phyloP scores from a whole-genome alignment of 2,113 vertebrate genomes.

The Ictalurus punctatus region DNA sequence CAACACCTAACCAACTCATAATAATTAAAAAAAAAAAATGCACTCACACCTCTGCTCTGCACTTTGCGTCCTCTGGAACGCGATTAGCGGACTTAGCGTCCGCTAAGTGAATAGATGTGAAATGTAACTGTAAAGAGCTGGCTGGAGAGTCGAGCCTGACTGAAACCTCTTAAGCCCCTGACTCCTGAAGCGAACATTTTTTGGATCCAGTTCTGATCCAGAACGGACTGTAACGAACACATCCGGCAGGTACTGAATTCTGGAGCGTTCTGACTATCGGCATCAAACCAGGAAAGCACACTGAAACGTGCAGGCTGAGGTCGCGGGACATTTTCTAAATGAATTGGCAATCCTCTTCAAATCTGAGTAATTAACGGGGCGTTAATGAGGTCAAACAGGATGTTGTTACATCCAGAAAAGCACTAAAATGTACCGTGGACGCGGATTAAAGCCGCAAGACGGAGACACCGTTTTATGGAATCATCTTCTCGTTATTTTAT shows the following conservation, averaged over 20 bases:
- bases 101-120: too few species aligned
- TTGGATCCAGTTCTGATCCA: too few species aligned
- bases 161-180: background rate
- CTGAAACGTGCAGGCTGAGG: background rate
- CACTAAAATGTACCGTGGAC: background rate
- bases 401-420: background rate
- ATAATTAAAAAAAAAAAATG: too few species aligned
- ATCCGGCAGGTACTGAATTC: too few species aligned
- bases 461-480: background rate
- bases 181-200: background rate
- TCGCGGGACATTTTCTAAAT: background rate
- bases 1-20: too few species aligned
- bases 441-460: background rate
- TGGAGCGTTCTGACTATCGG: background rate
- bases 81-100: too few species aligned
- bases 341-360: background rate
- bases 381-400: background rate
- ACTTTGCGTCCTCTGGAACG: too few species aligned
- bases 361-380: background rate
- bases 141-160: background rate
- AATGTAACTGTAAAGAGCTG: background rate
- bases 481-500: background rate
- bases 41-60: too few species aligned
- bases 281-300: background rate
- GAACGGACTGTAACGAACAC: too few species aligned